Evolutionary conservation across 2,888 invertebrate genomes (phyloP), one percentile per base, ranked within the genome.

Genomic region (Lasioglossum pauxillum): DNA sequence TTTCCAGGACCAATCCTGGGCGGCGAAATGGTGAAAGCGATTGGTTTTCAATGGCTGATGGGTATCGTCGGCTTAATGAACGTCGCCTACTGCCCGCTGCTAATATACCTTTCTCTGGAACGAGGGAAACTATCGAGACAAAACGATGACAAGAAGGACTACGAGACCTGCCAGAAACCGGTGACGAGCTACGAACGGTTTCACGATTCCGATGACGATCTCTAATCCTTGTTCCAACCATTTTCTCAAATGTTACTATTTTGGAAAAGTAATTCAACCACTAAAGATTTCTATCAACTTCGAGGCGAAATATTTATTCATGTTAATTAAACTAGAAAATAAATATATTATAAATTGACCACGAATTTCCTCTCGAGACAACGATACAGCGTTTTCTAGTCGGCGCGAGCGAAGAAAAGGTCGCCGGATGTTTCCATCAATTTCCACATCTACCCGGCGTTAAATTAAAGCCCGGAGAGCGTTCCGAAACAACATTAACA

Each of bases 1-100:
- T 53, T 79, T 75, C 19, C 91, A 97, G 98, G 98, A 80, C 98
- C 98, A 0, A 96, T 98, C 71, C 93, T 97, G 75, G 98, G 97
- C 35, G 97, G 98, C 2, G 97, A 97, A 92, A 94, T 97, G 87
- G 97, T 97, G 0, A 96, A 97, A 90, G 94, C 96, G 19, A 95
- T 98, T 71, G 98, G 98, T 60, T 98, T 98, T 94, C 96, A 96
- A 38, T 97, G 97, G 97, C 95, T 98, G 19, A 97, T 98, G 96
- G 96, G 97, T 86, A 95, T 96, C 35, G 96, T 98, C 49, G 98
- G 98, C 1, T 94, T 97, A 41, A 93, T 97, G 23, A 98, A 98
- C 94, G 94, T 98, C 35, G 91, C 96, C 16, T 97, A 97, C 94
- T 97, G 97, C 86, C 97, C 98, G 0, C 93, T 97, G 60, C 95